Evolutionary conservation across 2,113 vertebrate genomes (phyloP).

Genomic region (Scomber colias): DNA sequence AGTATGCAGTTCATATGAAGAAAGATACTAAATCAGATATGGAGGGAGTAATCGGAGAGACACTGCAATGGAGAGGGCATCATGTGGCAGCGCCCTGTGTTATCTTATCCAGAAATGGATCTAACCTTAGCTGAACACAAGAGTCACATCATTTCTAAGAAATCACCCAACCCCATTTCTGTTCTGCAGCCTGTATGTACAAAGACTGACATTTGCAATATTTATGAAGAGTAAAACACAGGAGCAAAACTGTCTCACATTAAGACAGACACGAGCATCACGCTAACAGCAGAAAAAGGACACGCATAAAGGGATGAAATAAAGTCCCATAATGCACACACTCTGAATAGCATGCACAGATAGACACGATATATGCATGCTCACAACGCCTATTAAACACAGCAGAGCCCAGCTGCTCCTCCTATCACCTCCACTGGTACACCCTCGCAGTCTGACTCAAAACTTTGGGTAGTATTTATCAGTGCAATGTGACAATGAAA

Average conservation of each 20-base stretch:
- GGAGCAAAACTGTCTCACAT: not conserved
- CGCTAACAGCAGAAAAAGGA: not conserved
- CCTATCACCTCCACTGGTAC: not conserved
- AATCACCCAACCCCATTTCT: conserved; percentile 43
- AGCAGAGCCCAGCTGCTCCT: conserved; percentile 38
- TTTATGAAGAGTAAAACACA: conserved; percentile 39
- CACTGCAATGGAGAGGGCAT: conserved; percentile 39
- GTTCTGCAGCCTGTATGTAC: conserved; percentile 12
- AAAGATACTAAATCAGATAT: conserved; percentile 46
- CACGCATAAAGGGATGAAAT: conserved; percentile 8
- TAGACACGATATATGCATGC: conserved; percentile 12
- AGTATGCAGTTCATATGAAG: conserved; percentile 27
- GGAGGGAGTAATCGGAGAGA: conserved; percentile 46
- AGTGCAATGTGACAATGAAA: conserved; percentile 41
- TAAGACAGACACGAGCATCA: not conserved
- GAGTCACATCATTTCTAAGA: conserved; percentile 58
- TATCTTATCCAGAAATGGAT: conserved; percentile 66
- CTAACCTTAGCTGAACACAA: conserved; percentile 46
- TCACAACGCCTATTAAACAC: conserved; percentile 25
- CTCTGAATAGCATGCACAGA: not conserved
- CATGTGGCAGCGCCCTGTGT: conserved; percentile 45
- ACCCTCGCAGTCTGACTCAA: conserved; percentile 18
- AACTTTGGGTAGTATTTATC: conserved; percentile 44
- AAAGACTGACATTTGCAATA: conserved; percentile 36
- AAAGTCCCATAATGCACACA: conserved; percentile 9